Base-by-base conservation (phyloP, 2,888 invertebrate genomes). In the Octonoba sinensis region DNA sequence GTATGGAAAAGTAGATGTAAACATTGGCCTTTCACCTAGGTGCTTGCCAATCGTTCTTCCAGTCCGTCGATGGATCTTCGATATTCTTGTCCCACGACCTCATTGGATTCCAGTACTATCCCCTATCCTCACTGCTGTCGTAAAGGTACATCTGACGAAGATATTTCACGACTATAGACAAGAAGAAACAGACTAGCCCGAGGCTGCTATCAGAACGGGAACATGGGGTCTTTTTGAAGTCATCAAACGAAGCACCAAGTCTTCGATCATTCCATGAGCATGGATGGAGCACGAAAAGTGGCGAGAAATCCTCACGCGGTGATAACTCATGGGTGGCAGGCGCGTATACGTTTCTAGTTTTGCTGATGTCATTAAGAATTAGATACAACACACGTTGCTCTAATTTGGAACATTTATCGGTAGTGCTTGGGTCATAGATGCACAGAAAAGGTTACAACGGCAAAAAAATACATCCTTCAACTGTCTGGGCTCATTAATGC, bases 321-420 rank as follows among this genome's bases (percentile, higher is more conserved):
- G 36, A 72, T 66, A 71, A 78, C 57, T 78, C 78, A 72, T 46
- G 49, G 36, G 46, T 62, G 69, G 27, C 51, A 76, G 66, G 44
- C 11, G 36, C n/a, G 65, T 36, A 44, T 60, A 57, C 36, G 62
- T 64, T 46, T 46, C 57, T 65, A 15, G 64, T 64, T 70, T 59
- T 22, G 57, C 46, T 64, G 56, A 65, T 65, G 77, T 71, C 70
- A 77, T 77, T 77, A 70, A 70, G 65, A 71, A 77, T 77, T 70
- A 77, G 65, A 77, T 71, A 69, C 60, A 76, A 69, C 54, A 76
- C 69, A 47, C 60, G 76, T 51, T 62, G 65, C 71, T 77, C 76
- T 69, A 65, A 71, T 71, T 71, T 36, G 62, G 56, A 64, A 56
- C 65, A 70, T 49, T 20, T 64, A 47, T 46, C 62, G 44, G 69